Evolutionary conservation across 1,140 invertebrate genomes (phyloP).

Genomic region (Rhyacophila brunnea): DNA sequence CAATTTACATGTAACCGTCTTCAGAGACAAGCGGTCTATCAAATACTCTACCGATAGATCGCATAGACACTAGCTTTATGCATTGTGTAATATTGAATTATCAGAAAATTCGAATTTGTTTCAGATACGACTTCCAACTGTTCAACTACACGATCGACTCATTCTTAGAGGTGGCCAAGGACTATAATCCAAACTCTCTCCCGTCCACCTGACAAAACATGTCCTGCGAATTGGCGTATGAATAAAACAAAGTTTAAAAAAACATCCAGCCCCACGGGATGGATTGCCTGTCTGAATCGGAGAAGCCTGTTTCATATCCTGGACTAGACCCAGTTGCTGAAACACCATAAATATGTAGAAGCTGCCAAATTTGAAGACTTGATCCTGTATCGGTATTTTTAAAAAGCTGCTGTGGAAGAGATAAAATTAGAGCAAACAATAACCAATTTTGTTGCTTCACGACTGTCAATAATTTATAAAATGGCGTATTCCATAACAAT

Average conservation of each 20-base stretch:
- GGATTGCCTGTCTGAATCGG: not conserved
- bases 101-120: constrained; percentile 56
- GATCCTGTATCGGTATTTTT: not conserved
- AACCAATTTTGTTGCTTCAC: too few species aligned
- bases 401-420: not conserved
- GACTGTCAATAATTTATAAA: too few species aligned
- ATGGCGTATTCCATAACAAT: too few species aligned
- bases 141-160: constrained; percentile 78
- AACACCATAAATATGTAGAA: constrained; percentile 2
- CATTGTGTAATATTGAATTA: too few species aligned
- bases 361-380: not conserved
- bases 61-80: too few species aligned
- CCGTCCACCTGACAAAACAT: constrained; percentile 30
- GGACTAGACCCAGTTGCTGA: not conserved
- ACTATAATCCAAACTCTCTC: constrained; percentile 44
- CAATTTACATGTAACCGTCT: too few species aligned
- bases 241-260: constrained; percentile 15
- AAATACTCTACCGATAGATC: too few species aligned
- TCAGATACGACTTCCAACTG: constrained; percentile 79
- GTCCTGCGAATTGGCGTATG: constrained; percentile 27
- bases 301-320: not conserved
- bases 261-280: constrained; percentile 8
- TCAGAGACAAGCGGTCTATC: too few species aligned
- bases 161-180: constrained; percentile 66
- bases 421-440: not conserved